A percentile compares a stretch with the other conserved stretches of the same genome.
Evolutionary conservation across 53 echinoderm and acorn worm genomes (phyloP).

Genomic region (Hippasteria phrygiana): DNA sequence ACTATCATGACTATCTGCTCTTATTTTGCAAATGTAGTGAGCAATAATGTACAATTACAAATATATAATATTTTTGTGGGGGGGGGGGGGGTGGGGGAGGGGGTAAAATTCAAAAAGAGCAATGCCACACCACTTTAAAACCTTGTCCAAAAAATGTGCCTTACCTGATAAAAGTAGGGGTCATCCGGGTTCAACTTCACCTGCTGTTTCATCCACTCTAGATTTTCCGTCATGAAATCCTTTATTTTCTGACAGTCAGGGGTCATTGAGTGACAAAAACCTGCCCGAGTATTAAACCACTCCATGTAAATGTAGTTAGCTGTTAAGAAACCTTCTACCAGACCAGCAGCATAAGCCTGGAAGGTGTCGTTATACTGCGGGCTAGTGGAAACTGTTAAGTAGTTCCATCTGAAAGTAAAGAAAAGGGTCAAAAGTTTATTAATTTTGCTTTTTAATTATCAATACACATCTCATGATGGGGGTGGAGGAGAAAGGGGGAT

Average conservation of each 20-base stretch:
- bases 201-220: constrained; percentile 83
- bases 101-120: no score
- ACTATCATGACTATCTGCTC: no score
- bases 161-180: constrained; percentile 95
- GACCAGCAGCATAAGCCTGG: constrained; percentile 95
- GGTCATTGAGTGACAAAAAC: constrained; percentile 71
- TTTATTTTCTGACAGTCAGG: constrained; percentile 77
- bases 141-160: no score
- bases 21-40: no score
- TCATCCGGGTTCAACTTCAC: constrained; percentile 70
- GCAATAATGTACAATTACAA: no score
- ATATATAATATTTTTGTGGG: no score
- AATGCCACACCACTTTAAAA: no score
- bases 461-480: no score
- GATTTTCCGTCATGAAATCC: constrained; percentile 77
- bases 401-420: constrained; percentile 73
- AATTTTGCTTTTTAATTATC: no score
- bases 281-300: constrained; percentile 86
- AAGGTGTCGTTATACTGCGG: constrained; percentile 72
- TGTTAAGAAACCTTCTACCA: constrained; percentile 83
- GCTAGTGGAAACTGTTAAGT: constrained; percentile 89
- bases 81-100: no score
- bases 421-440: background rate
- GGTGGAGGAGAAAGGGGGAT: no score
- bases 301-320: constrained; percentile 85